phyloP scores from a whole-genome alignment of 2,888 invertebrate species.

The Pecten maximus region DNA sequence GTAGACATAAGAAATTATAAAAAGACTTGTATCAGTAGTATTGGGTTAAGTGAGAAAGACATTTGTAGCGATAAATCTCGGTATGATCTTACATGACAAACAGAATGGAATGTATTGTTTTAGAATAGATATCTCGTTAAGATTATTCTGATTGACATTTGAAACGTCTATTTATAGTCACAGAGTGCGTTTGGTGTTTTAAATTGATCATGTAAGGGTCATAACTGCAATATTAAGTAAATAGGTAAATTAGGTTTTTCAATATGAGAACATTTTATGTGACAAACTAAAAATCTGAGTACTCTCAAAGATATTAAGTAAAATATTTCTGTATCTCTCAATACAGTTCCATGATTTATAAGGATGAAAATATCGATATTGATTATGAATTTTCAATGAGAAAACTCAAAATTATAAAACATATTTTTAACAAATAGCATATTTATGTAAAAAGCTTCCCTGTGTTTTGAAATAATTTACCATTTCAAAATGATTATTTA shows the following conservation, averaged over 20 bases:
- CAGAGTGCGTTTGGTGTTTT: neutral
- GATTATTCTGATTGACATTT: neutral
- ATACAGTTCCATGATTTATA: no score
- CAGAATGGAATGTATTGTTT: neutral
- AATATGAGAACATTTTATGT: neutral
- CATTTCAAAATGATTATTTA: neutral
- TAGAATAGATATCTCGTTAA: neutral
- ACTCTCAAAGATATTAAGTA: no score
- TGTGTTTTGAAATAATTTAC: neutral
- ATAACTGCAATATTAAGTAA: neutral
- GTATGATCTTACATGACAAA: neutral
- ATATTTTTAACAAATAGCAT: neutral
- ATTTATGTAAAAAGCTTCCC: neutral
- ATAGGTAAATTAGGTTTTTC: neutral
- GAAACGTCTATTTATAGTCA: neutral
- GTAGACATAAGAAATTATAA: conserved; percentile 24
- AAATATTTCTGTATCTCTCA: no score
- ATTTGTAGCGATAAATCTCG: neutral
- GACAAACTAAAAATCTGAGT: neutral
- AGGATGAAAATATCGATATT: neutral
- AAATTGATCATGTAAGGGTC: neutral
- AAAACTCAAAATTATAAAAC: neutral
- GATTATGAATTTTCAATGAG: neutral
- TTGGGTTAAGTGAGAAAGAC: neutral
- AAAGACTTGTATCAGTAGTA: neutral